Evolutionary conservation across 2,113 vertebrate species (phyloP).

Genomic region (Pampusana beccarii): DNA sequence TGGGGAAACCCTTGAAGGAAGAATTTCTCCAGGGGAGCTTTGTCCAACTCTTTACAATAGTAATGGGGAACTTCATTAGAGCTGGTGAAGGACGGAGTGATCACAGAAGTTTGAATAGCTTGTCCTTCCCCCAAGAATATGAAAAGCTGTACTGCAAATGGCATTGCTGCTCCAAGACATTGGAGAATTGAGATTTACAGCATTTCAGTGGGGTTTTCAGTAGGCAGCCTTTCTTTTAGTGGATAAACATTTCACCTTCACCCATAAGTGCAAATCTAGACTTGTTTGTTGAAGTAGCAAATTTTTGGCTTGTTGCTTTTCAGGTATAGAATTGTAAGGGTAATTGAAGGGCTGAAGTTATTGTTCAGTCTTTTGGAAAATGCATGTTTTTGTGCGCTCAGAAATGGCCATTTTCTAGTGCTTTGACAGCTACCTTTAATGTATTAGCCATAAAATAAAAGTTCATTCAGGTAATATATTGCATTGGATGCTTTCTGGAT

Average conservation of each 20-base stretch:
- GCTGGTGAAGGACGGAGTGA: background rate
- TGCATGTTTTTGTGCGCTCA: background rate
- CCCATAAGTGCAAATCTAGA: background rate
- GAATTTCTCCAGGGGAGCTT: background rate
- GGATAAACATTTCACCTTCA: background rate
- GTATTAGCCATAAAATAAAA: background rate
- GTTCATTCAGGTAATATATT: background rate
- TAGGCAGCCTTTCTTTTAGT: background rate
- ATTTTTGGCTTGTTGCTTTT: background rate
- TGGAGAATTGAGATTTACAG: background rate
- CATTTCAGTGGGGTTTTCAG: background rate
- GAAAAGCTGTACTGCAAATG: background rate
- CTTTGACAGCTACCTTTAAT: background rate
- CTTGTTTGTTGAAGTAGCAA: background rate
- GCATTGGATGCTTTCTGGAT: background rate
- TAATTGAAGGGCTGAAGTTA: background rate
- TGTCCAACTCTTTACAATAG: background rate
- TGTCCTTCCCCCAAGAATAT: background rate
- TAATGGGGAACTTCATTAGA: background rate
- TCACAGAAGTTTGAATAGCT: background rate
- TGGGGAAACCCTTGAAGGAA: background rate
- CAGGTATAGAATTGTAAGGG: background rate
- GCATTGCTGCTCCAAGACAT: background rate
- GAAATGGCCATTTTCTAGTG: background rate
- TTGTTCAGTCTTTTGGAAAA: constrained; percentile 2